phyloP scores from a whole-genome alignment of 1,140 invertebrate species.

The Drosophila pruinosa region DNA sequence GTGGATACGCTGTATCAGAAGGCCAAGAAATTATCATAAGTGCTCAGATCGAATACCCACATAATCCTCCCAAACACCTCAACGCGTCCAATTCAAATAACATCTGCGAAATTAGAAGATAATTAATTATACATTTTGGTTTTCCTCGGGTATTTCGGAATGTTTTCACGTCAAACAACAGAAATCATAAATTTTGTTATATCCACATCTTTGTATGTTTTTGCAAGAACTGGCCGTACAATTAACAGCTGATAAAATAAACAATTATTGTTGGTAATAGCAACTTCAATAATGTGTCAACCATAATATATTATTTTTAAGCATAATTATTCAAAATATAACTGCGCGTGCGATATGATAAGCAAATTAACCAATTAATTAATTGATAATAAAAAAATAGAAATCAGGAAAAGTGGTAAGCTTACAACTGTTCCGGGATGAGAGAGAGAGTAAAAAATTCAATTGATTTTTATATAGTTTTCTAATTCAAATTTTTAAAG shows the following conservation, averaged over 20 bases:
- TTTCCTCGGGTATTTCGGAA: conserved; percentile 31
- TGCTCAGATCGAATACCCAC: neutral
- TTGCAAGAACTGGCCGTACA: conserved; percentile 33
- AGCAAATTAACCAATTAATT: conserved; percentile 75
- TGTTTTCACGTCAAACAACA: conserved; percentile 6
- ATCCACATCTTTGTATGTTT: conserved; percentile 41
- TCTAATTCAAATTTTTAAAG: neutral
- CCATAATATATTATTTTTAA: conserved; percentile 58
- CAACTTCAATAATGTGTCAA: conserved; percentile 49
- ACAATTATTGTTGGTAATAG: conserved; percentile 38
- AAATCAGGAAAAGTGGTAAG: conserved; percentile 1
- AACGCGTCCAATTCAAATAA: conserved; percentile 44
- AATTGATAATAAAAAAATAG: conserved; percentile 58
- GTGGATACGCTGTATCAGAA: conserved; percentile 99
- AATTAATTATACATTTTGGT: conserved; percentile 45
- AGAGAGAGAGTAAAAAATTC: neutral
- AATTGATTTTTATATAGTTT: neutral
- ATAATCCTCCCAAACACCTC: neutral
- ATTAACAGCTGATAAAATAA: conserved; percentile 37
- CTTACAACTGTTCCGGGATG: neutral
- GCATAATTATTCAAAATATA: conserved; percentile 62
- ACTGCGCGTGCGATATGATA: conserved; percentile 57
- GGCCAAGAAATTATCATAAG: conserved; percentile 98
- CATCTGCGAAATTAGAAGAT: conserved; percentile 64
- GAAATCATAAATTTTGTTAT: conserved; percentile 34